These are phyloP conservation scores for Mustela nigripes DNA, from an alignment of 2,113 vertebrate species.

Conservation along the genomic window DNA sequence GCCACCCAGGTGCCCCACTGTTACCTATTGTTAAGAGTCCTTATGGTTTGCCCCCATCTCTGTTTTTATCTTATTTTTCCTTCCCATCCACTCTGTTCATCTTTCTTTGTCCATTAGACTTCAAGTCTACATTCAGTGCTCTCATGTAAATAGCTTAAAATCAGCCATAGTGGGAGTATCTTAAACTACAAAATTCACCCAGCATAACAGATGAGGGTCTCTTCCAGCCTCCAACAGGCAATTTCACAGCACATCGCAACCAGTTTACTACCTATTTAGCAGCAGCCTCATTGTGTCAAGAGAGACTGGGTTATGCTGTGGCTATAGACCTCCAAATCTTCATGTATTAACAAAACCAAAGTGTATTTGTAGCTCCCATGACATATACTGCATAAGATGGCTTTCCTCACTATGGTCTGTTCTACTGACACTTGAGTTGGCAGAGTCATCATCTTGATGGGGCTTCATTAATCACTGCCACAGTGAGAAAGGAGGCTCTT, in stretches of 20 bases:
- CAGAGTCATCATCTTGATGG: not conserved
- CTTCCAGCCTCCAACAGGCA: not conserved
- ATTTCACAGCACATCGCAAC: not conserved
- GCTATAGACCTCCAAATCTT: not conserved
- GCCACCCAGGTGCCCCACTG: too few species aligned
- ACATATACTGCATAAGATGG: fast-evolving
- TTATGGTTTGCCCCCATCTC: not conserved
- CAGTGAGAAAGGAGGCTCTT: not conserved
- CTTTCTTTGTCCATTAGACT: not conserved
- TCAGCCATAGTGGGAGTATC: not conserved
- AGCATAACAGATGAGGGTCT: not conserved
- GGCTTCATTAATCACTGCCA: not conserved
- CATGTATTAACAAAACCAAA: not conserved
- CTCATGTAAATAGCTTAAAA: not conserved
- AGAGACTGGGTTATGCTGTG: not conserved
- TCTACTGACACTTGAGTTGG: not conserved
- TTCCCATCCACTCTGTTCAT: not conserved
- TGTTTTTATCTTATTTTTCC: not conserved
- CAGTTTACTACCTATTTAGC: too few species aligned
- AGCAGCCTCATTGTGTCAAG: not conserved
- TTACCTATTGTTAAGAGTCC: not conserved
- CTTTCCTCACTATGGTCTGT: not conserved
- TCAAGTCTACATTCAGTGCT: not conserved
- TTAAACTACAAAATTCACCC: not conserved
- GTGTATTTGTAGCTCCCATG: not conserved